phyloP scores from a whole-genome alignment of 2,113 vertebrate species.

The Chionis minor region DNA sequence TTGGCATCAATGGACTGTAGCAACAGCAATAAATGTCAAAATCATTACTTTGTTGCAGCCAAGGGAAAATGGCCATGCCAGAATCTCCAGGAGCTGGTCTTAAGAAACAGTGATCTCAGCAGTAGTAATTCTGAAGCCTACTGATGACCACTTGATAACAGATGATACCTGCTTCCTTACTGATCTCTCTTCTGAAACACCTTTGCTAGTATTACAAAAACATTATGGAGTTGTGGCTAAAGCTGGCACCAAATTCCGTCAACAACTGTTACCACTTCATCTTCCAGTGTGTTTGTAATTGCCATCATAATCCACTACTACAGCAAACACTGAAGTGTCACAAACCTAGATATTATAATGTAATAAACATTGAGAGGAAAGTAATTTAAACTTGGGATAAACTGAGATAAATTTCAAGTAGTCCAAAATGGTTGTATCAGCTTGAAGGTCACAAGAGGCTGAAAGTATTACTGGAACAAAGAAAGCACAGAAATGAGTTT shows the following conservation, averaged over 20 bases:
- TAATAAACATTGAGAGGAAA: not conserved
- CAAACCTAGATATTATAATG: not conserved
- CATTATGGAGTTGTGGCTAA: not conserved
- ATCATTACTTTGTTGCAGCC: not conserved
- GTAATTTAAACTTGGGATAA: not conserved
- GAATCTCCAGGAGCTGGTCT: not conserved
- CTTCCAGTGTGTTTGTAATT: not conserved
- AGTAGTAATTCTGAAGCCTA: not conserved
- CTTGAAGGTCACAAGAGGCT: not conserved
- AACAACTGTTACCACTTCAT: not conserved
- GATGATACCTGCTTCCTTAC: not conserved
- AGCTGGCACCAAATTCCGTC: not conserved
- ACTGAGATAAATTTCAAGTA: not conserved
- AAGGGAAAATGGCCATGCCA: not conserved
- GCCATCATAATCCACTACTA: not conserved
- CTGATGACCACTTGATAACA: not conserved
- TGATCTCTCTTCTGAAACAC: not conserved
- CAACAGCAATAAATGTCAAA: not conserved
- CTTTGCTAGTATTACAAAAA: not conserved
- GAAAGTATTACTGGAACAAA: not conserved
- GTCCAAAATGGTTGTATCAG: not conserved
- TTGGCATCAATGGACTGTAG: not conserved
- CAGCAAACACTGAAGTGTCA: not conserved
- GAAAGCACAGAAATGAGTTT: not conserved
- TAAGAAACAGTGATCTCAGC: not conserved